phyloP scores from a whole-genome alignment of 1,140 invertebrate genomes.

The Tetragnatha versicolor region DNA sequence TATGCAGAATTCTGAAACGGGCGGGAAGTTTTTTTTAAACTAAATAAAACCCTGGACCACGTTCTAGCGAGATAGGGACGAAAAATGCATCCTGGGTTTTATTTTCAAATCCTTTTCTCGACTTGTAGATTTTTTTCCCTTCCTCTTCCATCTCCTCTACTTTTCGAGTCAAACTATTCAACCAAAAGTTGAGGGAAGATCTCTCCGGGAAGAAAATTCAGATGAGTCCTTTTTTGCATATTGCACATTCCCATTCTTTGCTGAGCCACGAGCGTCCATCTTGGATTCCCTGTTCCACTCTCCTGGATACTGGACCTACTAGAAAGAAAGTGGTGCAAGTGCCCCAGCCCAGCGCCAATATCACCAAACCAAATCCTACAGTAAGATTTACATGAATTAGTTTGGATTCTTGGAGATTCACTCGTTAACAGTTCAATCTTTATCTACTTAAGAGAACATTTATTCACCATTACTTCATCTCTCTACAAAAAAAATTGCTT shows the following conservation, averaged over 20 bases:
- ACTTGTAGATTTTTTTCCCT: conserved; percentile 50
- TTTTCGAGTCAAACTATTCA: conserved; percentile 43
- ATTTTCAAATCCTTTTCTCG: conserved; percentile 48
- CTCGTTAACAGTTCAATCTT: too few relatives aligned
- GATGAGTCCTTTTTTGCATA: conserved; percentile 52
- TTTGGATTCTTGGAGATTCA: too few relatives aligned
- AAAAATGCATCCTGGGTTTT: conserved; percentile 43
- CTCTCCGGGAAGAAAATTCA: conserved; percentile 46
- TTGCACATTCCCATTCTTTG: conserved; percentile 54
- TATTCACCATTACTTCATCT: too few relatives aligned
- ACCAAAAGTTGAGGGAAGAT: conserved; percentile 50
- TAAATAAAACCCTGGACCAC: conserved; percentile 33
- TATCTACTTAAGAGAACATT: too few relatives aligned
- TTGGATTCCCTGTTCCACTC: conserved; percentile 39
- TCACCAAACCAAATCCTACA: too few relatives aligned
- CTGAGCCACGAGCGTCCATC: conserved; percentile 46
- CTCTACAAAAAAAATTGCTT: too few relatives aligned
- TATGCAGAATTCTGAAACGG: neutral
- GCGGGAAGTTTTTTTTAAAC: conserved; percentile 23
- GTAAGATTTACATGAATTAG: too few relatives aligned
- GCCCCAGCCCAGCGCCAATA: too few relatives aligned
- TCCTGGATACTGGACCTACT: neutral
- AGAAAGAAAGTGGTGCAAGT: neutral
- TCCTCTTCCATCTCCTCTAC: conserved; percentile 42
- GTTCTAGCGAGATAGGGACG: neutral